These are phyloP conservation scores for Aleadryas rufinucha DNA, from an alignment of 2,113 vertebrate species.

Conservation along the genomic window DNA sequence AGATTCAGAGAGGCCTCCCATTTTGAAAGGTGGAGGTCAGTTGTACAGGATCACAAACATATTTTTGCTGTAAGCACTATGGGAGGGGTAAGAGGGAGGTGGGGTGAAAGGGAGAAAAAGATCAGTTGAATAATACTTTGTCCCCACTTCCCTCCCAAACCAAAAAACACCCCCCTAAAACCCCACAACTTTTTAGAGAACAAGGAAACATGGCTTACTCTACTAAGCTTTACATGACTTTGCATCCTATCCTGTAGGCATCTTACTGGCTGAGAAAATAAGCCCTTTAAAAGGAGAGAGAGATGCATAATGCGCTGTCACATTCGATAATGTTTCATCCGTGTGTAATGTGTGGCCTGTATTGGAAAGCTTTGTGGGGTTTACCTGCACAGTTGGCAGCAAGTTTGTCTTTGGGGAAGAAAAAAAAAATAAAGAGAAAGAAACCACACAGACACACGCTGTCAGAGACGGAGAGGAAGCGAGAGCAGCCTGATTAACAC, in stretches of 20 bases:
- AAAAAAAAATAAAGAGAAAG: too few relatives aligned
- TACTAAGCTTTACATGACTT: neutral
- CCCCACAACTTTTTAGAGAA: neutral
- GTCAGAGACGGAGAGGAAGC: neutral
- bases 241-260: neutral
- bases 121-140: neutral
- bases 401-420: neutral
- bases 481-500: neutral
- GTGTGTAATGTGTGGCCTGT: rapidly evolving
- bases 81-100: neutral
- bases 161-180: neutral
- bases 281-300: neutral
- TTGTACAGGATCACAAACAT: neutral
- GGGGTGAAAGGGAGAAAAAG: neutral
- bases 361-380: neutral
- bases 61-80: neutral
- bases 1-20: neutral
- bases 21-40: neutral
- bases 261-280: neutral
- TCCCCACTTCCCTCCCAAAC: neutral
- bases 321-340: neutral
- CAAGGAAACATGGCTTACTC: neutral
- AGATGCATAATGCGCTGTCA: neutral
- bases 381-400: neutral
- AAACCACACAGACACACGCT: neutral